A percentile compares a stretch with the other conserved stretches of the same genome.
Evolutionary conservation across 2,113 vertebrate species (phyloP).

Genomic region (Boleophthalmus pectinirostris): DNA sequence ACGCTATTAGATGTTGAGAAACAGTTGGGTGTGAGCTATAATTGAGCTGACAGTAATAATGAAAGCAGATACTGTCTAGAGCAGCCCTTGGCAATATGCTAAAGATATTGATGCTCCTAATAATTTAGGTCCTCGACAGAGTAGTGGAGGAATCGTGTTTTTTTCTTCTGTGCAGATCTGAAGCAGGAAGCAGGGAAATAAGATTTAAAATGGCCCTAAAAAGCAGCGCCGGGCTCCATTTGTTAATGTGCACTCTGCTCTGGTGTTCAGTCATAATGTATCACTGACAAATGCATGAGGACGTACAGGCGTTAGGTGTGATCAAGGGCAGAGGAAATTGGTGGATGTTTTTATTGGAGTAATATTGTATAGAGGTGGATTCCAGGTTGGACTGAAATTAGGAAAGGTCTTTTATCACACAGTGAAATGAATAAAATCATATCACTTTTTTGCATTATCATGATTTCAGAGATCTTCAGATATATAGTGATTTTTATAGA

Average conservation of each 20-base stretch:
- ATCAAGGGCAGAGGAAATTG: slow-evolving; percentile 35
- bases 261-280: slow-evolving; percentile 48
- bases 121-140: slow-evolving; percentile 85
- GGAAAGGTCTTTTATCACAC: not conserved
- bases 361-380: slow-evolving; percentile 17
- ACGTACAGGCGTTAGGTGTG: slow-evolving; percentile 40
- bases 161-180: slow-evolving; percentile 50
- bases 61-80: slow-evolving; percentile 94
- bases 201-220: slow-evolving; percentile 70
- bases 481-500: too few species aligned
- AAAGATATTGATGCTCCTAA: slow-evolving; percentile 98
- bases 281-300: slow-evolving; percentile 43
- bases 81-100: slow-evolving; percentile 89
- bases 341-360: slow-evolving; percentile 19
- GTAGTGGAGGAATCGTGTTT: slow-evolving; percentile 56
- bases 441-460: not conserved
- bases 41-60: slow-evolving; percentile 99
- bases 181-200: slow-evolving; percentile 64
- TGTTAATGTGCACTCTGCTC: slow-evolving; percentile 50
- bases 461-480: not conserved
- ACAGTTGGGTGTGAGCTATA: slow-evolving; percentile 99
- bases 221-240: slow-evolving; percentile 45
- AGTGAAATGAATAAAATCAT: not conserved
- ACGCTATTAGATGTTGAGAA: slow-evolving; percentile 98
- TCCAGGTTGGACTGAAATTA: not conserved